Conservation (phyloP, 2,888 invertebrate species). For the Monopis laevigella region DNA sequence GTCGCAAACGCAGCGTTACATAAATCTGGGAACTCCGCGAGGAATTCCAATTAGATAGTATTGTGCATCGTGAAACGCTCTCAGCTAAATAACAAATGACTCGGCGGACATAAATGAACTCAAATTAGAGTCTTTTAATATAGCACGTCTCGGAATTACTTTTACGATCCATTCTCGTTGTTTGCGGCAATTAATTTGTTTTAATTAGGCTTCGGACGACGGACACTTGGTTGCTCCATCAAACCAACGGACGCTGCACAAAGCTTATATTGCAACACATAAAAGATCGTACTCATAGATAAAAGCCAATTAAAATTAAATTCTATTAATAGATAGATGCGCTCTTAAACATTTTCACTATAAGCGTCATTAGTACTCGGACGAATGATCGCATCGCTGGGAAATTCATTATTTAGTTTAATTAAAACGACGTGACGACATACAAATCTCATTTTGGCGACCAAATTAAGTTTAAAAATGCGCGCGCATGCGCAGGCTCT, state of each 20-base stretch:
- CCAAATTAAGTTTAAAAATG: constrained; percentile 45
- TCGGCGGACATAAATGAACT: constrained; percentile 2
- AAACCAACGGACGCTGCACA: constrained; percentile 10
- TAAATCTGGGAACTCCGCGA: too few relatives aligned
- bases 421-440: too few relatives aligned
- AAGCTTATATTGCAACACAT: constrained; percentile 5
- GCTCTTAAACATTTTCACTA: too few relatives aligned
- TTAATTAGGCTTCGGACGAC: constrained; percentile 19
- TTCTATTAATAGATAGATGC: too few relatives aligned
- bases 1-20: too few relatives aligned
- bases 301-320: too few relatives aligned
- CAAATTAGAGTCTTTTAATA: constrained; percentile 10
- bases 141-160: constrained; percentile 1
- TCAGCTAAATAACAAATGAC: constrained; percentile 2
- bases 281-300: too few relatives aligned
- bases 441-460: too few relatives aligned
- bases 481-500: constrained; percentile 46
- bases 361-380: too few relatives aligned
- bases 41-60: too few relatives aligned
- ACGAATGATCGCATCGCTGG: too few relatives aligned
- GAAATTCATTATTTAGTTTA: too few relatives aligned
- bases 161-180: constrained; percentile 11
- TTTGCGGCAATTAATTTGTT: constrained; percentile 19
- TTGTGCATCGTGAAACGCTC: constrained; percentile 13
- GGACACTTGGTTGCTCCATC: constrained; percentile 8